A percentile compares a stretch with the other conserved stretches of the same genome.
Evolutionary conservation across 2,797 vertebrate genomes (phyloP).

Genomic region (Catharus ustulatus): DNA sequence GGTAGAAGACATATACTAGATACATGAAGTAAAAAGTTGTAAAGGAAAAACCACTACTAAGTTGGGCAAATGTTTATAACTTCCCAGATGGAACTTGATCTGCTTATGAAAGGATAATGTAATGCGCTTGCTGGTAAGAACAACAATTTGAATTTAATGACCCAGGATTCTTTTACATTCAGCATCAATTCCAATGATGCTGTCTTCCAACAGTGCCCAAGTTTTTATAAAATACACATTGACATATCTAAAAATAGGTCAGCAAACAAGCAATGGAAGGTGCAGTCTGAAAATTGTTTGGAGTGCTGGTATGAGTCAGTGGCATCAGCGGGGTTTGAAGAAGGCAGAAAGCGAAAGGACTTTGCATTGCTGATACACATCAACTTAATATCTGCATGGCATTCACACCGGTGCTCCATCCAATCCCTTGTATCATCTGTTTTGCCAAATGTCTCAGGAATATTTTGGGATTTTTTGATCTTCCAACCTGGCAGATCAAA

Average conservation of each 20-base stretch:
- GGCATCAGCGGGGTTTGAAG: neutral
- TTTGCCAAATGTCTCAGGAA: neutral
- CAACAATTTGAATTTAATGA: neutral
- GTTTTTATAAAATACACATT: neutral
- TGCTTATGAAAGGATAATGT: neutral
- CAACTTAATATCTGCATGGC: too few relatives aligned
- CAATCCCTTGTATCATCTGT: neutral
- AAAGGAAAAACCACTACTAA: neutral
- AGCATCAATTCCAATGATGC: neutral
- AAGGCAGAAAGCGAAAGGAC: neutral
- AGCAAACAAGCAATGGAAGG: neutral
- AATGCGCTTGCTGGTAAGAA: neutral
- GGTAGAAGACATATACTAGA: neutral
- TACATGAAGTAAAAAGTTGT: neutral
- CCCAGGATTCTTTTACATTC: neutral
- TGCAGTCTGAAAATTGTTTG: accelerated
- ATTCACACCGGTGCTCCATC: neutral
- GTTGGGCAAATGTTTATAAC: neutral
- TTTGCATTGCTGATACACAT: neutral
- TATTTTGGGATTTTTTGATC: neutral
- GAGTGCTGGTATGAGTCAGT: neutral
- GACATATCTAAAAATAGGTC: neutral
- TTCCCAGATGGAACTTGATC: neutral
- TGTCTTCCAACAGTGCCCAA: neutral
- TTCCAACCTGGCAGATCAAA: neutral